Conservation (phyloP, 35 echinoderm and acorn worm genomes). For the Heliocidaris tuberculata region DNA sequence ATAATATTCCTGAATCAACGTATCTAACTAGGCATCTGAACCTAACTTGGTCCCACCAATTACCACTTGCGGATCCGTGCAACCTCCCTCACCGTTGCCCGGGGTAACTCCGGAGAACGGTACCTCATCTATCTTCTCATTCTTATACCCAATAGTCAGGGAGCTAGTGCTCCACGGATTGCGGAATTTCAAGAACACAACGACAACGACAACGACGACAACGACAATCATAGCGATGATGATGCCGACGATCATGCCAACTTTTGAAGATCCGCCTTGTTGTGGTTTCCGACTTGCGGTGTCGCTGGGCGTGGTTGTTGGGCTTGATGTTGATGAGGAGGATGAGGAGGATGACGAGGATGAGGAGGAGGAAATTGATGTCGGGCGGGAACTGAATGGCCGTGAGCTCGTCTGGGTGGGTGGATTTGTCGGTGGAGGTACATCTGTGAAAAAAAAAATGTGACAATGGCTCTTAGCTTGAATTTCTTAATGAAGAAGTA, state of each 20-base stretch:
- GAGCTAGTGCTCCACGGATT: background rate
- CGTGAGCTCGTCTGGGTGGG: background rate
- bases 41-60: background rate
- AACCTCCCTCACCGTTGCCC: background rate
- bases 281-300: background rate
- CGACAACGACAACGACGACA: background rate
- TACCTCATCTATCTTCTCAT: background rate
- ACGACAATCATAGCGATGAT: background rate
- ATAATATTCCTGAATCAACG: too few species aligned
- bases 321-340: too few species aligned
- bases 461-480: too few species aligned
- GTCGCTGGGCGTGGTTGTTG: too few species aligned
- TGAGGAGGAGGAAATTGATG: too few species aligned
- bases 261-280: background rate
- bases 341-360: too few species aligned
- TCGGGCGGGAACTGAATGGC: background rate
- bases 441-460: background rate
- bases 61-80: background rate
- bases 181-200: background rate
- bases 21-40: background rate
- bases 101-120: background rate
- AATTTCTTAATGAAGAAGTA: too few species aligned
- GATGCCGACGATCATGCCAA: background rate
- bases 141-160: background rate
- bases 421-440: background rate